Evolutionary conservation across 2,888 invertebrate species (phyloP), one percentile per base, ranked within the genome.

Genomic region (Rhingia rostrata): DNA sequence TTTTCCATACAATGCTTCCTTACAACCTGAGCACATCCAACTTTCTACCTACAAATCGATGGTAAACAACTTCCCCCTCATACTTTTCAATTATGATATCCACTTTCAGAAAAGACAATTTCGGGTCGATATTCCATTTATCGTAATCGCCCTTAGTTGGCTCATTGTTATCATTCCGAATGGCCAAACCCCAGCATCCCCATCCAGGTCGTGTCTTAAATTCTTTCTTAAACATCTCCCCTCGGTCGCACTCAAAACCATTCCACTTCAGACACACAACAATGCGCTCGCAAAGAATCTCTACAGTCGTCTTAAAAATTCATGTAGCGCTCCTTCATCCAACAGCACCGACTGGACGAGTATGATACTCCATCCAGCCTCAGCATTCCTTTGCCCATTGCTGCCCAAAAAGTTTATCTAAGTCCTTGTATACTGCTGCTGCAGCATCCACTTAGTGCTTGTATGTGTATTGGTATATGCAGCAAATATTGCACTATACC

Each of bases 401-500:
- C 10, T 22, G 41, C 4, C 66, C 84, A 56, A 84, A 79, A 79
- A 66, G 80, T 75, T 84, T 75, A 66, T 75, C 79, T 14, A 70
- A 64, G 54, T 41, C 14, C 63, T 74, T 58, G 51, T 75, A 9
- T 53, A 22, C 22, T 22, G 22, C 22, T 22, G 22, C 22, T 22
- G 22, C 22, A 22, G 22, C 22, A 60, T 45, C 47, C 67, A 63
- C 72, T 67, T 41, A 14, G 43, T 63, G 43, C 51, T 22, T 56
- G 45, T 66, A 60, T 75, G 61, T 67, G 49, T 54, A 75, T 58
- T 82, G 22, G 22, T 22, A 22, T 53, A 54, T 41, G 67, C n/a
- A 35, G 47, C 82, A 83, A 78, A 79, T 79, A 74, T 84, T 84
- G 79, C 83, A 79, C 74, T 84, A 47, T 73, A 14, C 10, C 22